Percentiles rank a stretch among this genome's conserved stretches.
These are phyloP conservation scores for Micromussa lordhowensis DNA, from an alignment of 92 coral and sea anemone genomes.

Conservation along the genomic window DNA sequence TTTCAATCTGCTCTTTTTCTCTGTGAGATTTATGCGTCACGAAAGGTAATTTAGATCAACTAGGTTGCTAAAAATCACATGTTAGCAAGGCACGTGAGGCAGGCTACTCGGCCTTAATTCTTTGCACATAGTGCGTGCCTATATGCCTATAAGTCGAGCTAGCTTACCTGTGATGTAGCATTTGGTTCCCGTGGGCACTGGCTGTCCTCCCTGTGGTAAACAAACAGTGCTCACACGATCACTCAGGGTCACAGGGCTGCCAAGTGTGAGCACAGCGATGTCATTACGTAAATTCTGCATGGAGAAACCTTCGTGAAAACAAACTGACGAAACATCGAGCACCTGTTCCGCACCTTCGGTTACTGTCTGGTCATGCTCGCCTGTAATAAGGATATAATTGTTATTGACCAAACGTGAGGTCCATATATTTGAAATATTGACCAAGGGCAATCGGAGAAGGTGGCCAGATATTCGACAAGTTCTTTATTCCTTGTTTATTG, in stretches of 20 bases:
- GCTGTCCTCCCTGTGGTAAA: slow-evolving; percentile 52
- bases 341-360: slow-evolving; percentile 42
- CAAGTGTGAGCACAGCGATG: slow-evolving; percentile 67
- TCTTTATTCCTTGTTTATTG: no score
- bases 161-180: slow-evolving; percentile 73
- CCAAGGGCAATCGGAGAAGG: not conserved
- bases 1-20: not conserved
- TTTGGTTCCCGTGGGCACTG: slow-evolving; percentile 49
- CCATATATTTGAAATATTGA: not conserved
- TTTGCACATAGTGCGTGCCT: not conserved
- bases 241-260: slow-evolving; percentile 55
- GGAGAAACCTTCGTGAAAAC: slow-evolving; percentile 65
- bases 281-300: slow-evolving; percentile 64
- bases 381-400: not conserved
- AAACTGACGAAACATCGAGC: slow-evolving; percentile 50
- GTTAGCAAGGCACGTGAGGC: not conserved
- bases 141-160: no score
- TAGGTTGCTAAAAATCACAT: no score
- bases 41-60: not conserved
- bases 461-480: no score
- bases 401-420: not conserved
- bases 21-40: not conserved
- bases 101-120: not conserved
- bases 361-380: slow-evolving; percentile 40
- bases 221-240: slow-evolving; percentile 62